Evolutionary conservation across 2,797 vertebrate genomes (phyloP), one percentile per base, ranked within the genome.

Genomic region (Acipenser ruthenus): DNA sequence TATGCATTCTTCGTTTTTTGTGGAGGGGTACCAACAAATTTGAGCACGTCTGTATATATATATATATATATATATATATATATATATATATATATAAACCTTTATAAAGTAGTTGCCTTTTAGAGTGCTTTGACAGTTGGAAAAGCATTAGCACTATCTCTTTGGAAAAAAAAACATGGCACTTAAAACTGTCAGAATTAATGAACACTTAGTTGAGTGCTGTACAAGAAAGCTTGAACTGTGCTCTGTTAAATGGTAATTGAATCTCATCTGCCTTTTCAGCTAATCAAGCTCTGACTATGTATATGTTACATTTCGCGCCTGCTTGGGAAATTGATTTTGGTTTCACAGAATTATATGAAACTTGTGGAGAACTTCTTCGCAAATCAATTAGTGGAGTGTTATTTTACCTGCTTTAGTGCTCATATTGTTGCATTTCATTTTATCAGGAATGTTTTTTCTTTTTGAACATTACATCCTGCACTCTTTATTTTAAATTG

Each of bases 361-460:
- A 62, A 11, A 62, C 61, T 48, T 62, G 61, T 62, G 23, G 23
- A 58, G 12, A 10, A 10, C 12, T 58, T 56, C 13, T 58, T 6
- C 58, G 55, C 55, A 58, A 58, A 62, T 62, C 61, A 62, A 62
- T 62, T 62, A 62, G 23, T 8, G 61, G 61, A 62, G 48, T 62
- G 47, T 48, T 62, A 62, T 62, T 18, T 62, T 62, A 10, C 18
- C 11, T 62, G 6, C 9, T n/a, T 58, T 58, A 58, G 13, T 58
- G 12, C 55, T 10, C 55, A 5, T 58, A 12, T n/a, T 58, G 6
- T 58, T 58, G 12, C 55, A 3, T 58, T 6, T 12, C 55, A 58
- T n/a, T 58, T 58, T 12, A 10, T 2, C 9, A 58, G 55, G 13
- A 58, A 12, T 58, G 55, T 10, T 58, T 58, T 58, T 58, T 10